These are phyloP conservation scores for Phaethon lepturus DNA, from an alignment of 2,113 vertebrate genomes.

Conservation along the genomic window DNA sequence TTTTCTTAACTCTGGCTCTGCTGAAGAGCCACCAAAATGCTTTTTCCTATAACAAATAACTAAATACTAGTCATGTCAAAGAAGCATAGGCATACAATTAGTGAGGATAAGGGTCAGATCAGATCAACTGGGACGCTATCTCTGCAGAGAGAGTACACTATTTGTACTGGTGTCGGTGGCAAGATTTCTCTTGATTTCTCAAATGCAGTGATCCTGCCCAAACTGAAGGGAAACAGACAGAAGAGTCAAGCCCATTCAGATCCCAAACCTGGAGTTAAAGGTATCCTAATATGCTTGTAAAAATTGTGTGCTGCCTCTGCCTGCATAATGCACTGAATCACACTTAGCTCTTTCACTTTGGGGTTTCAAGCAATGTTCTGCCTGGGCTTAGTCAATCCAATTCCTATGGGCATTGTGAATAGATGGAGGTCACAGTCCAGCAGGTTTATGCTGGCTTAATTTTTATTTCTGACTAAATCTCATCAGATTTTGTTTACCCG, in stretches of 20 bases:
- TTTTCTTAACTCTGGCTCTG: neutral
- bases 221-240: neutral
- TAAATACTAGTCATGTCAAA: neutral
- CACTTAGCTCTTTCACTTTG: conserved; percentile 22
- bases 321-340: conserved; percentile 10
- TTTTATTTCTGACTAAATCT: conserved; percentile 65
- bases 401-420: neutral
- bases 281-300: conserved; percentile 26
- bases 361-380: conserved; percentile 47
- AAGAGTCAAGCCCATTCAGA: conserved; percentile 3
- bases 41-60: neutral
- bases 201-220: neutral
- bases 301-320: conserved; percentile 36
- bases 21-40: neutral
- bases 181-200: neutral
- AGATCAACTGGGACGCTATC: neutral
- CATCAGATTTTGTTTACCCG: conserved; percentile 65
- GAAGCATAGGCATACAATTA: neutral
- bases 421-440: conserved; percentile 34
- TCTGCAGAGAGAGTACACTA: neutral
- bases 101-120: neutral
- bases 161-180: neutral
- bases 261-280: conserved; percentile 26
- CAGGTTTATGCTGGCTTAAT: conserved; percentile 46
- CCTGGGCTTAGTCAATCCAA: conserved; percentile 29